Percentiles rank a stretch among this genome's conserved stretches.
Conservation (phyloP, 1,140 invertebrate genomes). For the Drosophila prosaltans region DNA sequence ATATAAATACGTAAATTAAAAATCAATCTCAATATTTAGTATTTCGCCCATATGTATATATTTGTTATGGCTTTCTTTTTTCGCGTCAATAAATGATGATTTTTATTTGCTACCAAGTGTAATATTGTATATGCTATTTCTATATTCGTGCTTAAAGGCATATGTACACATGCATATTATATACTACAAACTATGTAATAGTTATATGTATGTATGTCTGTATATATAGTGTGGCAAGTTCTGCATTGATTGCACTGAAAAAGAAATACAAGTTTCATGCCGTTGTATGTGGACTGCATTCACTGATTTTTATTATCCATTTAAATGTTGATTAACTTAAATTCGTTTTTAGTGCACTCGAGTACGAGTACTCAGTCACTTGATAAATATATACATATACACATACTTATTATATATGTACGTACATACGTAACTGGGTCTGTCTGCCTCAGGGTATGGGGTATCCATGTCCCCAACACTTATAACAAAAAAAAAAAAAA, state of each 20-base stretch:
- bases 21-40: constrained; percentile 63
- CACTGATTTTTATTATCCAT: constrained; percentile 72
- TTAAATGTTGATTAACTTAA: constrained; percentile 80
- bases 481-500: background rate
- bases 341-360: constrained; percentile 71
- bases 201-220: no score
- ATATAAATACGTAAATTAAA: constrained; percentile 16
- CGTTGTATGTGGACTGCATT: constrained; percentile 40
- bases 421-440: constrained; percentile 26
- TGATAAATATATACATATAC: constrained; percentile 9
- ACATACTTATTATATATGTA: no score
- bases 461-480: constrained; percentile 31
- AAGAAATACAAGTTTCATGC: constrained; percentile 40
- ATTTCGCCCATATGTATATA: constrained; percentile 67
- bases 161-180: constrained; percentile 6
- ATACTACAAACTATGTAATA: constrained; percentile 10
- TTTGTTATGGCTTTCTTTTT: constrained; percentile 49
- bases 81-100: constrained; percentile 75
- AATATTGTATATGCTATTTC: constrained; percentile 37
- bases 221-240: constrained; percentile 8
- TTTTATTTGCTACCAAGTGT: constrained; percentile 46
- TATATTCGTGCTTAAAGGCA: constrained; percentile 19
- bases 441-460: constrained; percentile 16
- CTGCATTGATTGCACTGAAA: constrained; percentile 49
- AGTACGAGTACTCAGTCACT: constrained; percentile 34